Evolutionary conservation across 2,888 invertebrate species (phyloP), one percentile per base, ranked within the genome.

Genomic region (Platycnemis pennipes): DNA sequence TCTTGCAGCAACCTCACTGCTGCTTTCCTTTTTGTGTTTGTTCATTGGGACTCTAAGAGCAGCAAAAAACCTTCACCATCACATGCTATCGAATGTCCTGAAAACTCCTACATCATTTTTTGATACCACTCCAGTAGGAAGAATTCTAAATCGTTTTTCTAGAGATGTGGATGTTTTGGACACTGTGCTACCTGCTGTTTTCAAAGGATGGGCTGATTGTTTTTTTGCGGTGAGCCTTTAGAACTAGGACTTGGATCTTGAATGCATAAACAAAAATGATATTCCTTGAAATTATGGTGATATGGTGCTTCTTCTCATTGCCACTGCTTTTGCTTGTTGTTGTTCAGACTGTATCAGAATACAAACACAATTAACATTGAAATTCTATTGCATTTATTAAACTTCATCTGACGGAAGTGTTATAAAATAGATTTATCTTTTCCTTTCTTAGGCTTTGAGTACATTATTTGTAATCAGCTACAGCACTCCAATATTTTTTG

Each of bases 381-480:
- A 8, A 97, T 97, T 45, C 53, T 46, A 22, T 8, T 45, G 7
- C n/a, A 16, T 85, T 37, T 49, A 3, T 94, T 45, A 26, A 7
- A 53, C 53, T 19, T n/a, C n/a, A n/a, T n/a, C n/a, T n/a, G n/a
- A 56, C 7, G 7, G 26, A 26, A 63, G 63, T 26, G 63, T 1
- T 26, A 26, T 63, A 1, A 63, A 63, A 26, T 26, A 63, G 26
- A 63, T 4, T 42, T 44, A 53, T 94, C 22, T 19, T 3, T 16
- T 44, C 88, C 46, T 95, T 37, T 89, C 94, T 95, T 97, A 98
- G 98, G 99, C 99, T 87, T 96, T 98, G 95, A 98, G 98, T 94
- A 99, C 98, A 45, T 96, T 99, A 95, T 97, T 98, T 96, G 98
- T 99, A 95, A 99, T 99, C 96, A 98, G 98, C 97, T 97, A 97